These are phyloP conservation scores for Tyria jacobaeae DNA, from an alignment of 2,888 invertebrate genomes.

Conservation along the genomic window DNA sequence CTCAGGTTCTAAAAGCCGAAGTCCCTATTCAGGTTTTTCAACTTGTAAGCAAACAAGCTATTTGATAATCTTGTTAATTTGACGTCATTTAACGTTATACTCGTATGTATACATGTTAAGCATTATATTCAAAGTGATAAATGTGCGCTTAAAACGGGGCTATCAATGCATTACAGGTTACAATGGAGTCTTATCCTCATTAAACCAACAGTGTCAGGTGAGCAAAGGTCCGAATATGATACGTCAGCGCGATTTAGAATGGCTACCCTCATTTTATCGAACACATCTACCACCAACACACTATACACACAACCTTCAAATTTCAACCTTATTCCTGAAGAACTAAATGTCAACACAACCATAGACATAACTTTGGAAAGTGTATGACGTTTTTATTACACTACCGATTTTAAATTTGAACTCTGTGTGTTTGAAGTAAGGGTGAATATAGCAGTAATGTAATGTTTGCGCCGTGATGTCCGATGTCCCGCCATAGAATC, in stretches of 20 bases:
- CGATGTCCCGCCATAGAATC: conserved; percentile 66
- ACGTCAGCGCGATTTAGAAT: conserved; percentile 83
- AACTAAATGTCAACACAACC: conserved; percentile 3
- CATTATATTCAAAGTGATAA: not conserved
- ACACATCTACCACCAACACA: conserved; percentile 23
- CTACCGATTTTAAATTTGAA: conserved; percentile 27
- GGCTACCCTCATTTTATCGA: conserved; percentile 79
- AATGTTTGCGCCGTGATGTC: conserved; percentile 49
- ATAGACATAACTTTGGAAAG: conserved; percentile 23
- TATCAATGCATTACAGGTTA: not conserved
- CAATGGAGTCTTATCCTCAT: conserved; percentile 57
- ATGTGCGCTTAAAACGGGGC: not conserved
- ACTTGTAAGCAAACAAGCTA: not conserved
- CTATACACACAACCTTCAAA: conserved; percentile 6
- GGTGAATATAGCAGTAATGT: conserved; percentile 26
- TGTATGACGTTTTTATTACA: conserved; percentile 35
- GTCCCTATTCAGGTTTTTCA: not conserved
- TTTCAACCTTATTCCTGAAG: conserved; percentile 10
- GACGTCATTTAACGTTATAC: not conserved
- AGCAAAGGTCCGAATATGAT: conserved; percentile 77
- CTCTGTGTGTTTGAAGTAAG: conserved; percentile 31
- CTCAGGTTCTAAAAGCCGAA: too few relatives aligned
- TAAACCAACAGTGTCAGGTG: conserved; percentile 74
- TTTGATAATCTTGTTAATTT: not conserved
- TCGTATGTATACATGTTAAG: too few relatives aligned